Evolutionary conservation across 2,113 vertebrate genomes (phyloP).

Genomic region (Plotosus lineatus): DNA sequence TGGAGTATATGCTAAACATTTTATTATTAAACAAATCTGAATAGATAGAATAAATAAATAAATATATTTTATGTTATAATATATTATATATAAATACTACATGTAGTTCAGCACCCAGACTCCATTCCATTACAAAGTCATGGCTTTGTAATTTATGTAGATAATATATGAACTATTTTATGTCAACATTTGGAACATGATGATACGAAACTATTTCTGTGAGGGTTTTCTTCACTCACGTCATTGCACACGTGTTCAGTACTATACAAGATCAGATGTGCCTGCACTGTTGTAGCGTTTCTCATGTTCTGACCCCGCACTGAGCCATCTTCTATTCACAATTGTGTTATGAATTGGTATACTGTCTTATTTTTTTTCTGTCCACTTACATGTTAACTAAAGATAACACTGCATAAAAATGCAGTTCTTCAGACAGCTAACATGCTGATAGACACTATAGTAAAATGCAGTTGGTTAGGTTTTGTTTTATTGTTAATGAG

Average conservation of each 20-base stretch:
- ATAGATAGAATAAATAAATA: too few relatives aligned
- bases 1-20: too few relatives aligned
- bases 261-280: conserved; percentile 31
- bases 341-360: too few relatives aligned
- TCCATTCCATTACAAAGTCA: too few relatives aligned
- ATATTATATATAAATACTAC: too few relatives aligned
- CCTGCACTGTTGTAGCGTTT: neutral
- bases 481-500: neutral
- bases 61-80: too few relatives aligned
- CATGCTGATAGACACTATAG: neutral
- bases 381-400: neutral
- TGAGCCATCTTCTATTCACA: neutral
- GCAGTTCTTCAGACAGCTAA: neutral
- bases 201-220: neutral
- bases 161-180: too few relatives aligned
- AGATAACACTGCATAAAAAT: neutral
- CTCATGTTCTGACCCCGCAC: neutral
- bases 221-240: neutral
- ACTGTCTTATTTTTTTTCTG: too few relatives aligned
- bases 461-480: neutral
- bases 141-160: too few relatives aligned
- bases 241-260: neutral
- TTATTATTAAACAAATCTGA: too few relatives aligned
- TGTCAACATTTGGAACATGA: neutral
- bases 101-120: too few relatives aligned